Conservation (phyloP, 2,113 vertebrate genomes). For the Urocitellus parryii region DNA sequence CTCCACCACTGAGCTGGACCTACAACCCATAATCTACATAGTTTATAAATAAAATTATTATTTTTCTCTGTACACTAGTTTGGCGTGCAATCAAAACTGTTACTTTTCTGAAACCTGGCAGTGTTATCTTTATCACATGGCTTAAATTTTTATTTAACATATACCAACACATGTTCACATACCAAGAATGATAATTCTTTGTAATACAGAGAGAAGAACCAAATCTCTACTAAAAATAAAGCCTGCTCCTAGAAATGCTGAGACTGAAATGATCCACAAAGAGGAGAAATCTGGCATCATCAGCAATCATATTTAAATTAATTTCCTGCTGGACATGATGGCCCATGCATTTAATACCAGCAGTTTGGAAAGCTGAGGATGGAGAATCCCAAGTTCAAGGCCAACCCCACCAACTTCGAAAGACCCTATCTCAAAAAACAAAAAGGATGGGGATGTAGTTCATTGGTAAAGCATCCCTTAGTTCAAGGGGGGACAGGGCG, state of each 20-base stretch:
- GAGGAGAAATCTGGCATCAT: background rate
- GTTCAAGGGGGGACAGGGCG: too few species aligned
- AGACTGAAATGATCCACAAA: background rate
- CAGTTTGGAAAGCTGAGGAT: too few species aligned
- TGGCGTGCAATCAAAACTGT: background rate
- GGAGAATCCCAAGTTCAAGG: too few species aligned
- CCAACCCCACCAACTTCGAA: too few species aligned
- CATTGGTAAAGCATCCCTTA: too few species aligned
- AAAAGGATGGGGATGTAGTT: too few species aligned
- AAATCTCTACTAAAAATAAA: background rate
- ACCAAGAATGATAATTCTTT: background rate
- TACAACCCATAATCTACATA: background rate
- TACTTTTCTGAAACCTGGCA: background rate
- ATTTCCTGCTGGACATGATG: background rate
- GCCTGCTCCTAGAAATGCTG: conserved; percentile 2
- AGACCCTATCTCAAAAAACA: too few species aligned
- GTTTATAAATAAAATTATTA: conserved; percentile 12
- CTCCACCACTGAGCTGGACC: too few species aligned
- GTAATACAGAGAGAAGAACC: background rate
- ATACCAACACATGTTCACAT: background rate
- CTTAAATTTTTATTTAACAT: background rate
- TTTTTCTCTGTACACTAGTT: background rate
- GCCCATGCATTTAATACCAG: too few species aligned
- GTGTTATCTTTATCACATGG: background rate
- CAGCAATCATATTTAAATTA: background rate